These are phyloP conservation scores for Bombycilla garrulus DNA, from an alignment of 2,113 vertebrate genomes.

Conservation along the genomic window DNA sequence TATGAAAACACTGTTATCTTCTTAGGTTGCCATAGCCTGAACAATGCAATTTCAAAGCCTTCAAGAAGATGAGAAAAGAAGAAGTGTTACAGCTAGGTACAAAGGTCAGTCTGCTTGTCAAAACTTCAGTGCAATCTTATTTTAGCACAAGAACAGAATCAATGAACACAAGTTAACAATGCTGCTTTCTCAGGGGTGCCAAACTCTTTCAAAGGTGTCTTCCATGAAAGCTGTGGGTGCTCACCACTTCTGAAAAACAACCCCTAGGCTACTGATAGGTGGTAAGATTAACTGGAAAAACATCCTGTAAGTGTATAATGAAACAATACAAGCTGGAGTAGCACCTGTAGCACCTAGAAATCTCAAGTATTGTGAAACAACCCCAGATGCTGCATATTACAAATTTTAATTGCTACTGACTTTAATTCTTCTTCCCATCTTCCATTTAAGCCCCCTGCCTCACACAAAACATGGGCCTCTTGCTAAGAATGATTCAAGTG, in stretches of 20 bases:
- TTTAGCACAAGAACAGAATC: background rate
- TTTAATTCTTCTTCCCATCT: background rate
- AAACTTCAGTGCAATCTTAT: background rate
- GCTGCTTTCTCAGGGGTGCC: background rate
- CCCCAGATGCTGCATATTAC: background rate
- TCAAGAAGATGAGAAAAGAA: background rate
- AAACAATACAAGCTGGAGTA: background rate
- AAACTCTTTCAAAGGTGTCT: background rate
- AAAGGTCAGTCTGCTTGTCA: background rate
- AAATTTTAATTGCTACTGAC: background rate
- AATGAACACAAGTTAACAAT: background rate
- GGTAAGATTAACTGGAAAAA: background rate
- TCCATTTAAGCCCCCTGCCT: background rate
- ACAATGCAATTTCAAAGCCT: background rate
- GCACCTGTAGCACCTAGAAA: background rate
- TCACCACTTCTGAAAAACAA: background rate
- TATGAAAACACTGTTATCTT: background rate
- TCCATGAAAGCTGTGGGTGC: background rate
- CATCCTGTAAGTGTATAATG: background rate
- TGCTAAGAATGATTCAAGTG: background rate
- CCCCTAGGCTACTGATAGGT: background rate
- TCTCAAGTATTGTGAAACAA: background rate
- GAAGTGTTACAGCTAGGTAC: background rate
- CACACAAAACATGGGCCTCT: background rate
- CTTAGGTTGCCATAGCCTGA: background rate